Conservation (phyloP, 2,888 invertebrate species). For the Perizoma affinitatum region DNA sequence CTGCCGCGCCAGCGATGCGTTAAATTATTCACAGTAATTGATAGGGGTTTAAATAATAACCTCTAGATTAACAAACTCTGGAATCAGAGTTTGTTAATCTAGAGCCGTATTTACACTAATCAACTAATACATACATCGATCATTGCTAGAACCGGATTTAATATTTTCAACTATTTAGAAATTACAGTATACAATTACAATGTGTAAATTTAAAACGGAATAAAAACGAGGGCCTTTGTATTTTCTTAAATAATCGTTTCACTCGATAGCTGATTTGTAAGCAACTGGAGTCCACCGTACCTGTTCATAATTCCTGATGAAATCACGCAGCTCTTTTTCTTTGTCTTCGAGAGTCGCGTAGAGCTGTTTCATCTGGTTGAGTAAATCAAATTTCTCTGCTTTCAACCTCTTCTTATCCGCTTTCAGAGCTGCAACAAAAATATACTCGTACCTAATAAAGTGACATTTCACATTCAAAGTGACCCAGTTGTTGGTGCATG, state of each 20-base stretch:
- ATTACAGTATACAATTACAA: conserved; percentile 15
- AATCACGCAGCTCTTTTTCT: conserved; percentile 96
- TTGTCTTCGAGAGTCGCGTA: conserved; percentile 97
- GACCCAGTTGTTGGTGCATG: conserved; percentile 33
- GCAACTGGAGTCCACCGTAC: conserved; percentile 59
- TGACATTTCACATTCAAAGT: conserved; percentile 28
- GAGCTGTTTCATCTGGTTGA: conserved; percentile 97
- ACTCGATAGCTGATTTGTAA: conserved; percentile 5
- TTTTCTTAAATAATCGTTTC: background rate
- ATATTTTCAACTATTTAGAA: conserved; percentile 22
- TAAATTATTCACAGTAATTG: too few relatives aligned
- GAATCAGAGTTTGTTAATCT: too few relatives aligned
- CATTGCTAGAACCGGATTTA: conserved; percentile 15
- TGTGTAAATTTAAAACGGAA: conserved; percentile 1
- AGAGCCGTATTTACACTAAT: too few relatives aligned
- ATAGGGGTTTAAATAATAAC: too few relatives aligned
- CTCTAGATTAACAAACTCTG: too few relatives aligned
- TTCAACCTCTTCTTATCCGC: conserved; percentile 95
- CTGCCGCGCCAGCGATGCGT: too few relatives aligned
- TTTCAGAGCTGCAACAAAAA: conserved; percentile 87
- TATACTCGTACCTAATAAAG: conserved; percentile 6
- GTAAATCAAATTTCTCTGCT: conserved; percentile 95
- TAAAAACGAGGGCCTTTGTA: too few relatives aligned
- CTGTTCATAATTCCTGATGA: conserved; percentile 97
- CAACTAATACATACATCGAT: conserved; percentile 3